Conservation (phyloP, 2,113 vertebrate species). For the Australoheros scitulus region DNA sequence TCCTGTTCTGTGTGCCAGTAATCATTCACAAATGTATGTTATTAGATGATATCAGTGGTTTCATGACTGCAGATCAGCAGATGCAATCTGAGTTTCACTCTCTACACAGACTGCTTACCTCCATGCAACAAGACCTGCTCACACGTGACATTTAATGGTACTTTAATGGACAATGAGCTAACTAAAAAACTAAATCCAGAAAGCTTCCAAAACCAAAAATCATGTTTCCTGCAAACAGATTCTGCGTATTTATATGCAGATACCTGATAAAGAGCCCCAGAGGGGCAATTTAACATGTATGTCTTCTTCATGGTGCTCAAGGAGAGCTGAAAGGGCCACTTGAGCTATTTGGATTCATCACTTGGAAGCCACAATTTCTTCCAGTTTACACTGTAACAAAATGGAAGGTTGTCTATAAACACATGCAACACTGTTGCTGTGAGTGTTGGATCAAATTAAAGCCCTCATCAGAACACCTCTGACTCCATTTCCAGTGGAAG, state of each 20-base stretch:
- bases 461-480: slow-evolving; percentile 45
- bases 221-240: background rate
- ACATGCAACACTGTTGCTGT: background rate
- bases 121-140: background rate
- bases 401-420: slow-evolving; percentile 10
- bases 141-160: background rate
- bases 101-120: background rate
- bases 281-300: background rate
- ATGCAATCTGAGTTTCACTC: background rate
- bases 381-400: background rate
- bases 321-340: background rate
- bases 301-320: background rate
- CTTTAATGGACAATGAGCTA: background rate
- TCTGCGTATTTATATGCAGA: background rate
- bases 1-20: background rate
- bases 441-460: slow-evolving; percentile 33
- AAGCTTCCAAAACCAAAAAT: background rate
- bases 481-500: slow-evolving; percentile 45
- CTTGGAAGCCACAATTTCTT: background rate
- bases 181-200: background rate
- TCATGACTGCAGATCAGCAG: background rate
- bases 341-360: background rate
- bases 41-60: background rate
- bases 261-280: background rate
- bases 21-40: background rate